These are phyloP conservation scores for Clangula hyemalis DNA, from an alignment of 2,797 vertebrate genomes.

Conservation along the genomic window DNA sequence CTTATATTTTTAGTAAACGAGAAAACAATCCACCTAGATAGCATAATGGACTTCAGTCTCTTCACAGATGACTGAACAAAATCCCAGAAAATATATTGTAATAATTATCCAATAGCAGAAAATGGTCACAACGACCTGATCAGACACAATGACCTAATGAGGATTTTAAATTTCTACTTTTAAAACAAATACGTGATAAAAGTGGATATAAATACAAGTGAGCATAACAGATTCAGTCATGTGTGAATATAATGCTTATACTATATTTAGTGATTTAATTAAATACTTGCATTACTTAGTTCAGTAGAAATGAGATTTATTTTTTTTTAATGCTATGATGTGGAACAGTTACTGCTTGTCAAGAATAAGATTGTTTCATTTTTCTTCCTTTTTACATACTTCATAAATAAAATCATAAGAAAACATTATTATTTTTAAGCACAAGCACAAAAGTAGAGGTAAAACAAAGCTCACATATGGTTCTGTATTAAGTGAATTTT, in stretches of 20 bases:
- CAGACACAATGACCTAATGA: not conserved
- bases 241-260: not conserved
- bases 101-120: not conserved
- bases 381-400: not conserved
- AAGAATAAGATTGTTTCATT: not conserved
- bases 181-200: not conserved
- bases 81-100: slow-evolving; percentile 8
- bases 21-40: not conserved
- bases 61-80: slow-evolving; percentile 24
- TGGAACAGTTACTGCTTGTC: not conserved
- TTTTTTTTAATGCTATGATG: not conserved
- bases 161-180: not conserved
- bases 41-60: not conserved
- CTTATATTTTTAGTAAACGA: not conserved
- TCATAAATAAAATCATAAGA: not conserved
- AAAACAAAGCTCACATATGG: not conserved
- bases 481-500: not conserved
- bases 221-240: not conserved
- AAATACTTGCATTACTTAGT: not conserved
- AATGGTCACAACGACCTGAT: not conserved
- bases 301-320: not conserved
- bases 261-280: slow-evolving; percentile 4
- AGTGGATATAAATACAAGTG: not conserved
- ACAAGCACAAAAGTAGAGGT: not conserved
- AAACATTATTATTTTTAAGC: not conserved